Conservation (phyloP, 1,140 invertebrate genomes). For the Tetranychus urticae region DNA sequence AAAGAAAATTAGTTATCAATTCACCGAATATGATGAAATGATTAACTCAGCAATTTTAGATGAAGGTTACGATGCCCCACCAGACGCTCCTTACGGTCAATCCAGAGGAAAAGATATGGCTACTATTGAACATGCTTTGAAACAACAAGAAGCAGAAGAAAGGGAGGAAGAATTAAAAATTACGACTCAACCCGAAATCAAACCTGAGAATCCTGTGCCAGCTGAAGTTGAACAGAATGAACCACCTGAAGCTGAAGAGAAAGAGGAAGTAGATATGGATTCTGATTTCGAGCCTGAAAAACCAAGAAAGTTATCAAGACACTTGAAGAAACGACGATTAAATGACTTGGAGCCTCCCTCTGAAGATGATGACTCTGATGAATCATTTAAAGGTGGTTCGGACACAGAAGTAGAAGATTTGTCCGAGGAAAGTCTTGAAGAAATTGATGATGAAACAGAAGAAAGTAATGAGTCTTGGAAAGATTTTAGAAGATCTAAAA, state of each 20-base stretch:
- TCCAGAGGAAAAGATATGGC: not conserved
- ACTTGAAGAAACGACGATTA: slow-evolving; percentile 22
- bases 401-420: slow-evolving; percentile 6
- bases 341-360: slow-evolving; percentile 56
- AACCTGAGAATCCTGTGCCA: slow-evolving; percentile 36
- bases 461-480: slow-evolving; percentile 1
- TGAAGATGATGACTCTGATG: slow-evolving; percentile 39
- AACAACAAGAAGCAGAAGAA: not conserved
- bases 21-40: slow-evolving; percentile 78
- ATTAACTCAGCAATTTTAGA: slow-evolving; percentile 73
- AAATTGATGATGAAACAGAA: slow-evolving; percentile 6
- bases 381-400: slow-evolving; percentile 25
- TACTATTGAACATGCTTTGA: not conserved
- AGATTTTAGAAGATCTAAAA: not conserved
- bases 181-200: slow-evolving; percentile 33
- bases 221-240: slow-evolving; percentile 1
- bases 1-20: slow-evolving; percentile 40
- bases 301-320: not conserved
- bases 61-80: slow-evolving; percentile 13
- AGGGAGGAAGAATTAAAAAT: not conserved
- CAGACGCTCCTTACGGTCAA: not conserved
- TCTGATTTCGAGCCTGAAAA: not conserved
- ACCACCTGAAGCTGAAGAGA: slow-evolving; percentile 12
- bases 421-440: not conserved
- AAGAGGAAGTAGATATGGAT: not conserved